Base-by-base conservation (phyloP, 1,140 invertebrate species). In the Papilio xuthus region DNA sequence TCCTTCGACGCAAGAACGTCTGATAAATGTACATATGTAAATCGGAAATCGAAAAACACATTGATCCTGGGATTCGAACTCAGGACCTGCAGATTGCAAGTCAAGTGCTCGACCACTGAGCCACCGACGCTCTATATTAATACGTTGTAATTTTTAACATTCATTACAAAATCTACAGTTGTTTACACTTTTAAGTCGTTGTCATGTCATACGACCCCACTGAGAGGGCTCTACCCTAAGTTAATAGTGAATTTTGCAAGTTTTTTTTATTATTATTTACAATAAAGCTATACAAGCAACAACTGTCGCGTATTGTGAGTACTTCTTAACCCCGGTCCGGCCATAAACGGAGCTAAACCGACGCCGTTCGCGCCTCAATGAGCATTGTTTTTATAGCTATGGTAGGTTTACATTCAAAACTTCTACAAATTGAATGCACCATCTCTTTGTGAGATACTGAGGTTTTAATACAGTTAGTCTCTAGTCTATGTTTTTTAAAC, bases 341-440 rank as follows among this genome's bases (percentile, higher is more conserved):
- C 26, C 60, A 67, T 67, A 67, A 28, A 28, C 60, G 60, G 60
- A 67, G 60, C 60, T 67, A 67, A 32, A 32, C 60, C 26, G 60
- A 15, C 26, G 60, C 13, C 60, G 26, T 67, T 67, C 26, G 60
- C 60, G 60, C 60, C 26, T 67, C 60, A 67, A 32, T 67, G 60
- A 67, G 23, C 60, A 67, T 67, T 67, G 60, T 67, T 67, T 67
- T 67, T 28, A 67, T 67, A 67, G 60, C 60, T 32, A 20, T 67
- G 60, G 12, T 67, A 7, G 26, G 60, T 67, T 67, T 67, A 28
- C 60, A 67, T 67, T 67, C 26, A 67, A 67, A 28, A 67, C 26
- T 28, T 18, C 4, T 10, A 67, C 15, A 13, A 50, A 6, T 18
- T 23, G 1, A 67, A 67, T 28, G 12, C 26, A 67, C 26, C 6